Conservation (phyloP, 2,888 invertebrate genomes). For the Clistopyga incitator region DNA sequence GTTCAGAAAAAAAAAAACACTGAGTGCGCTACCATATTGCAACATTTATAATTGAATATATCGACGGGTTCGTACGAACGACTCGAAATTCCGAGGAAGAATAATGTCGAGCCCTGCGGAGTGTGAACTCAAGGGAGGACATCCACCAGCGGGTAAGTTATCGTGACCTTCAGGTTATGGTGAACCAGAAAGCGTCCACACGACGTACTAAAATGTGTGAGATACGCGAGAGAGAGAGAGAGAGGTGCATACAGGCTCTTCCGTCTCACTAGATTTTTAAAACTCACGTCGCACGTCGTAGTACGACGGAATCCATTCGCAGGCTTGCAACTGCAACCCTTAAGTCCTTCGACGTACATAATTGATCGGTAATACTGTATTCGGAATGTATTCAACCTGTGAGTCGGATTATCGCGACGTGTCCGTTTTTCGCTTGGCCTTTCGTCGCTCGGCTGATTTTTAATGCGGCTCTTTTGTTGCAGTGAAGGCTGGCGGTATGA, state of each 20-base stretch:
- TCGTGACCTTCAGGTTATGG: conserved; percentile 55
- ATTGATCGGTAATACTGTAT: not conserved
- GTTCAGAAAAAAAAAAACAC: conserved; percentile 15
- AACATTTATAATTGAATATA: conserved; percentile 14
- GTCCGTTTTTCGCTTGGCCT: not conserved
- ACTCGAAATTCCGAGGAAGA: not conserved
- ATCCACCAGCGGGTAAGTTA: conserved; percentile 94
- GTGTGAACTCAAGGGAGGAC: conserved; percentile 92
- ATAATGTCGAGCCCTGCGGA: conserved; percentile 88
- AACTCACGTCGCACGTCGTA: not conserved
- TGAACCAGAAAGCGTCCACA: conserved; percentile 54
- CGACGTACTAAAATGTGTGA: not conserved
- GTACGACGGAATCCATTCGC: not conserved
- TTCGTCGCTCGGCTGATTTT: too few species aligned
- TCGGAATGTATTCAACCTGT: conserved; percentile 12
- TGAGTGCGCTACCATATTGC: conserved; percentile 56
- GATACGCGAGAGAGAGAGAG: conserved; percentile 5
- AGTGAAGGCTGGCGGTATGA: conserved; percentile 97
- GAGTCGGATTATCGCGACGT: not conserved
- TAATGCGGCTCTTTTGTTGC: conserved; percentile 66
- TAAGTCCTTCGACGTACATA: not conserved
- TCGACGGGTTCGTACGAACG: not conserved
- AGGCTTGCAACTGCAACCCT: not conserved
- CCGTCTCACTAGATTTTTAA: not conserved
- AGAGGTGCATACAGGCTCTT: not conserved